These are phyloP conservation scores for Drosophila gunungcola DNA, from an alignment of 1,140 invertebrate genomes.

Conservation along the genomic window DNA sequence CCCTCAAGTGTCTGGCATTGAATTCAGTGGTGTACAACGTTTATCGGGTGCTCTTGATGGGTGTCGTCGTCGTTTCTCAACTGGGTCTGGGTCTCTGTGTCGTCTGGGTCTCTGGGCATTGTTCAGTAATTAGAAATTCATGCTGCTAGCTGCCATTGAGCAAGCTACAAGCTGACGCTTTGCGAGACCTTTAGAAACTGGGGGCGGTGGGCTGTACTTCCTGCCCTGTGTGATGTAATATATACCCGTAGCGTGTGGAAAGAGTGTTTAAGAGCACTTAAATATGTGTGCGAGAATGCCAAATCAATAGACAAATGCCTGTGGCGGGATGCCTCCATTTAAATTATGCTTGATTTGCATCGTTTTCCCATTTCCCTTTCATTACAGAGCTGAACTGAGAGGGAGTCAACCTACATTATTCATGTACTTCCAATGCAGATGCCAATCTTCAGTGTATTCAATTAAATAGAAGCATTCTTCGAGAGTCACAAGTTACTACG, in stretches of 20 bases:
- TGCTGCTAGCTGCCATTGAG: constrained; percentile 35
- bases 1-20: constrained; percentile 41
- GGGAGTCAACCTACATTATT: not conserved
- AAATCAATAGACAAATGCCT: constrained; percentile 13
- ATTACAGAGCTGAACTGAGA: constrained; percentile 30
- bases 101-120: constrained; percentile 25
- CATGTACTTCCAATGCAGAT: constrained; percentile 35
- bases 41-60: constrained; percentile 18
- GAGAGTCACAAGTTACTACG: constrained; percentile 1
- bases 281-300: not conserved
- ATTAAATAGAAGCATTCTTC: constrained; percentile 5
- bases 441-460: constrained; percentile 25
- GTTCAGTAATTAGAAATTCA: constrained; percentile 56
- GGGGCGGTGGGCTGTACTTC: constrained; percentile 3
- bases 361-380: constrained; percentile 6
- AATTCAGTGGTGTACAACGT: constrained; percentile 23
- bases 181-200: not conserved
- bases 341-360: constrained; percentile 19
- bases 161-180: constrained; percentile 10
- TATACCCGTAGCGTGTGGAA: not conserved
- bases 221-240: constrained; percentile 29
- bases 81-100: not conserved
- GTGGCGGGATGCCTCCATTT: not conserved
- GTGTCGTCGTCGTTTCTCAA: constrained; percentile 17
- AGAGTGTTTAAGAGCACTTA: constrained; percentile 1